phyloP scores from a whole-genome alignment of 2,113 vertebrate genomes.

The Callopanchax toddi region DNA sequence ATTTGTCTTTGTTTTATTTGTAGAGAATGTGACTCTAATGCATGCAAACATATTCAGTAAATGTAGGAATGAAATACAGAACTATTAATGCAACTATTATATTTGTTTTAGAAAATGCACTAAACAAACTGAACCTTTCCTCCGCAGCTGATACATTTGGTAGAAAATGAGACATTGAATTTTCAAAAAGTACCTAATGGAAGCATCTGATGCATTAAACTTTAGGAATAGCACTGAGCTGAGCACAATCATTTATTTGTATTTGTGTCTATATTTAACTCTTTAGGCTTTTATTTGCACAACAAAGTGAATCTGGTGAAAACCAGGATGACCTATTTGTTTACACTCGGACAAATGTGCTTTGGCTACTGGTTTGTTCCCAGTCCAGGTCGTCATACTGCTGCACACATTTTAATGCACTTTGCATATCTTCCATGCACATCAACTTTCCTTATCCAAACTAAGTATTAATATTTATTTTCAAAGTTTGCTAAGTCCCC shows the following conservation, averaged over 20 bases:
- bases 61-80: not conserved
- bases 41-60: not conserved
- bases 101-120: too few relatives aligned
- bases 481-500: not conserved
- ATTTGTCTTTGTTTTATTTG: not conserved
- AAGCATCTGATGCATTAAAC: too few relatives aligned
- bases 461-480: conserved; percentile 2
- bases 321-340: not conserved
- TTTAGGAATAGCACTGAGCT: too few relatives aligned
- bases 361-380: conserved; percentile 1
- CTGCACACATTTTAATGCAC: not conserved
- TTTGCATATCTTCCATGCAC: not conserved
- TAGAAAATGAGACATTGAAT: too few relatives aligned
- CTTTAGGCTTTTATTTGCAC: not conserved
- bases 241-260: too few relatives aligned
- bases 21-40: not conserved
- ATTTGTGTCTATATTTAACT: too few relatives aligned
- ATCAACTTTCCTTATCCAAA: not conserved
- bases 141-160: too few relatives aligned
- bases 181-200: too few relatives aligned
- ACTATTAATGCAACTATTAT: too few relatives aligned
- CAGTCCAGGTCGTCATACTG: not conserved
- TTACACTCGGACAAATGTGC: not conserved
- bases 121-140: not conserved
- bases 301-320: not conserved